Conservation (phyloP, 2,113 vertebrate genomes). For the Bujurquina vittata region DNA sequence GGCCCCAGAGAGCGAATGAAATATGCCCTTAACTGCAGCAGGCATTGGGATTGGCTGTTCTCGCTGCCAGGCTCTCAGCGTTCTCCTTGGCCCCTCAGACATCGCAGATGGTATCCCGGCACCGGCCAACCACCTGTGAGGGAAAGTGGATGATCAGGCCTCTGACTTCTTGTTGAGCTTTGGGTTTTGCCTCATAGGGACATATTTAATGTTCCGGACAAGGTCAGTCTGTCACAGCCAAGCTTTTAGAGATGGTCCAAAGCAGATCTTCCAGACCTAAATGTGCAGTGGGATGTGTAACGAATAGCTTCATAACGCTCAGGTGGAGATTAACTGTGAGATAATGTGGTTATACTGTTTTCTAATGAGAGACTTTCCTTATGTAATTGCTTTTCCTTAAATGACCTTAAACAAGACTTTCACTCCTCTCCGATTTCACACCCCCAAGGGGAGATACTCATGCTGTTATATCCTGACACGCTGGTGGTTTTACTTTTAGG, state of each 20-base stretch:
- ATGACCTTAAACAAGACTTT: constrained; percentile 40
- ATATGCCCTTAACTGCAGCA: constrained; percentile 58
- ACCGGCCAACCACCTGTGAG: constrained; percentile 63
- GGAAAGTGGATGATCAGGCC: constrained; percentile 28
- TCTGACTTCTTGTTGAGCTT: constrained; percentile 51
- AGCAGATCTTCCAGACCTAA: not conserved
- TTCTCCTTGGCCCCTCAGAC: constrained; percentile 61
- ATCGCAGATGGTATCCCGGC: constrained; percentile 59
- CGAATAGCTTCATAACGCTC: not conserved
- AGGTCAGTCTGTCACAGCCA: constrained; percentile 53
- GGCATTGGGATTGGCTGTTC: constrained; percentile 38
- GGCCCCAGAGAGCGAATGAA: constrained; percentile 58
- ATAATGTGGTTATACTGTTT: constrained; percentile 12
- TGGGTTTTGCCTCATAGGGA: constrained; percentile 37
- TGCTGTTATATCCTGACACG: constrained; percentile 20
- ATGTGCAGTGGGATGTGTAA: constrained; percentile 1
- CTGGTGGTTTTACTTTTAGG: constrained; percentile 40
- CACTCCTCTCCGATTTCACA: constrained; percentile 27
- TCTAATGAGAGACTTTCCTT: constrained; percentile 26
- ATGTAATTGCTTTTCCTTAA: constrained; percentile 38
- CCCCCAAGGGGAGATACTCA: not conserved
- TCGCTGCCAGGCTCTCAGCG: constrained; percentile 59
- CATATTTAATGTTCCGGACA: constrained; percentile 48
- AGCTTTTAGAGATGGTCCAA: not conserved
- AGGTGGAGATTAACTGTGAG: constrained; percentile 2